Conservation (phyloP, 2,888 invertebrate species). For the Synanthedon andrenaeformis region DNA sequence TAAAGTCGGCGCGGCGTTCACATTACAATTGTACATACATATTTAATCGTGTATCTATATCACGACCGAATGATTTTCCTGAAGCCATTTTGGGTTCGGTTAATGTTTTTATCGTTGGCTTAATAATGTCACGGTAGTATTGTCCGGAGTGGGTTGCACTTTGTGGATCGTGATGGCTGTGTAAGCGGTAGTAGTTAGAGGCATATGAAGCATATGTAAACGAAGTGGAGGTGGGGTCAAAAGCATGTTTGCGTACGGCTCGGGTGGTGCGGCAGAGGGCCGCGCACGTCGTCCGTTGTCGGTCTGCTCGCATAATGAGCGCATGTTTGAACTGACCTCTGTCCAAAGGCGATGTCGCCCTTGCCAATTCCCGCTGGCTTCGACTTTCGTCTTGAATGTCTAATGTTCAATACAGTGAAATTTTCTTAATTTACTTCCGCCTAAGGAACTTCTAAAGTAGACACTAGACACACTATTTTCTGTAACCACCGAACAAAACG, state of each 20-base stretch:
- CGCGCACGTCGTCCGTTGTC: slow-evolving; percentile 14
- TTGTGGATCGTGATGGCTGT: slow-evolving; percentile 5
- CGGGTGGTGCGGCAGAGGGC: slow-evolving; percentile 10
- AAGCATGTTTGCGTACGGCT: slow-evolving; percentile 14
- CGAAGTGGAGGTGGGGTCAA: slow-evolving; percentile 8
- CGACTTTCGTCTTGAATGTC: slow-evolving; percentile 12
- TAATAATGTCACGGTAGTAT: background rate
- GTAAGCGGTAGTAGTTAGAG: slow-evolving; percentile 3
- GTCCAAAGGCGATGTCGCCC: slow-evolving; percentile 14
- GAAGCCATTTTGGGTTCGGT: background rate
- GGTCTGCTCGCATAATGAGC: slow-evolving; percentile 28
- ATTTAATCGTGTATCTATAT: slow-evolving; percentile 13
- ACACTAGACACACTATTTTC: no score
- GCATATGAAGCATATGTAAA: slow-evolving; percentile 2
- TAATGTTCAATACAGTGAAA: slow-evolving; percentile 7
- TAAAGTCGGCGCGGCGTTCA: slow-evolving; percentile 29
- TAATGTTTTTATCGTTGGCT: background rate
- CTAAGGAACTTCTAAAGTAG: no score
- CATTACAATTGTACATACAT: slow-evolving; percentile 33
- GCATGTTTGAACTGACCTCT: slow-evolving; percentile 34
- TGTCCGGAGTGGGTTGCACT: slow-evolving; percentile 1
- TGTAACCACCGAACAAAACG: no score
- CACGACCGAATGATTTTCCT: background rate
- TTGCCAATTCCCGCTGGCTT: slow-evolving; percentile 12
- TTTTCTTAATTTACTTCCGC: background rate